Conservation (phyloP, 35 echinoderm and acorn worm genomes). For the Holothuria glaberrima region DNA sequence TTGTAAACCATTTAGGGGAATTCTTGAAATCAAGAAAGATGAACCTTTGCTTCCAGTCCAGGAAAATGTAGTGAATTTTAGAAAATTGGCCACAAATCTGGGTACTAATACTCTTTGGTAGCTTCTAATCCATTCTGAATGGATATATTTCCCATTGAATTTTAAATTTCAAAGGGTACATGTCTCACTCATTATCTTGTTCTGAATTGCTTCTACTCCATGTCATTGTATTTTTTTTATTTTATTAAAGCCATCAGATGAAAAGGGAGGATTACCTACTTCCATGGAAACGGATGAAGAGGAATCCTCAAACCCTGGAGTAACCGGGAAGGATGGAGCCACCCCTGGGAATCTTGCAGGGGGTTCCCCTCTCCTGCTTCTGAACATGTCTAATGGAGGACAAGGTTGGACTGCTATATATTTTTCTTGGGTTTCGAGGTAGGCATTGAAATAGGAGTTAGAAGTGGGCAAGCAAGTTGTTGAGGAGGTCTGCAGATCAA, state of each 20-base stretch:
- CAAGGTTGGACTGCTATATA: constrained; percentile 22
- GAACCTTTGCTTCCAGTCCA: no score
- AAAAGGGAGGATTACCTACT: not conserved
- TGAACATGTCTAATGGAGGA: constrained; percentile 57
- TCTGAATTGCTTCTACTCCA: not conserved
- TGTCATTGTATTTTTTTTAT: not conserved
- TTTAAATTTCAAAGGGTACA: not conserved
- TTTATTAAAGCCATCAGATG: not conserved
- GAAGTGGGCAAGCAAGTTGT: no score
- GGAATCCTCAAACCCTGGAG: not conserved
- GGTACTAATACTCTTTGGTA: no score
- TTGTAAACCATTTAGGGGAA: no score
- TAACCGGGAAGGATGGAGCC: constrained; percentile 66
- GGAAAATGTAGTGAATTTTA: no score
- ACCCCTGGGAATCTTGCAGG: constrained; percentile 90
- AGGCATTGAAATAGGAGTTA: no score
- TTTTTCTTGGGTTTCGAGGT: no score
- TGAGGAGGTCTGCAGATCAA: no score
- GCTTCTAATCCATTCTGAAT: not conserved
- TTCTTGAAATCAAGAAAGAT: no score
- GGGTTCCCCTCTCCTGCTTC: constrained; percentile 77
- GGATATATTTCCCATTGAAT: no score
- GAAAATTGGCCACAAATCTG: no score
- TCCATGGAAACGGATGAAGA: not conserved
- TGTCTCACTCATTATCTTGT: not conserved